These are phyloP conservation scores for Incurvaria masculella DNA, from an alignment of 2,888 invertebrate species.

Conservation along the genomic window DNA sequence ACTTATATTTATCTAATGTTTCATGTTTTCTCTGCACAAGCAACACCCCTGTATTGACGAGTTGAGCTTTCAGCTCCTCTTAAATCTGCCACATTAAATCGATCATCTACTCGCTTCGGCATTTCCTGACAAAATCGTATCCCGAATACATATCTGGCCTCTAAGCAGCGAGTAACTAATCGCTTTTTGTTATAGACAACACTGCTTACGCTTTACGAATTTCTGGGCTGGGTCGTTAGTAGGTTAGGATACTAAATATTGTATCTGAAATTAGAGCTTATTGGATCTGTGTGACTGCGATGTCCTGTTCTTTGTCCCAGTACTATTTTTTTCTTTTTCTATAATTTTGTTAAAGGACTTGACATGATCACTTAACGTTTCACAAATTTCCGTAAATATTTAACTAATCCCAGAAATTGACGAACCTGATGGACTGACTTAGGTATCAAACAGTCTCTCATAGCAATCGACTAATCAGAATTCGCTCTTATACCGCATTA, in stretches of 20 bases:
- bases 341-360: slow-evolving; percentile 17
- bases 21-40: too few relatives aligned
- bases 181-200: too few relatives aligned
- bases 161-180: too few relatives aligned
- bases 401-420: slow-evolving; percentile 16
- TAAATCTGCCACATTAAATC: too few relatives aligned
- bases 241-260: slow-evolving; percentile 11
- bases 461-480: slow-evolving; percentile 9
- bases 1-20: too few relatives aligned
- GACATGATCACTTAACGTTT: slow-evolving; percentile 19
- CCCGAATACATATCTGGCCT: too few relatives aligned
- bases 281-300: slow-evolving; percentile 10
- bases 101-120: too few relatives aligned
- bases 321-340: slow-evolving; percentile 14
- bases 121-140: too few relatives aligned
- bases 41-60: too few relatives aligned
- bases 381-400: slow-evolving; percentile 23
- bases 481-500: slow-evolving; percentile 11
- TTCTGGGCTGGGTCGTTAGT: too few relatives aligned
- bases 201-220: too few relatives aligned
- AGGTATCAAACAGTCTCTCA: slow-evolving; percentile 13
- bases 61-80: too few relatives aligned
- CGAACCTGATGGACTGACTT: slow-evolving; percentile 10
- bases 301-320: slow-evolving; percentile 9
- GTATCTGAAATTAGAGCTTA: slow-evolving; percentile 8